These are phyloP conservation scores for Proctacanthus coquilletti DNA, from an alignment of 1,140 invertebrate genomes.

Conservation along the genomic window DNA sequence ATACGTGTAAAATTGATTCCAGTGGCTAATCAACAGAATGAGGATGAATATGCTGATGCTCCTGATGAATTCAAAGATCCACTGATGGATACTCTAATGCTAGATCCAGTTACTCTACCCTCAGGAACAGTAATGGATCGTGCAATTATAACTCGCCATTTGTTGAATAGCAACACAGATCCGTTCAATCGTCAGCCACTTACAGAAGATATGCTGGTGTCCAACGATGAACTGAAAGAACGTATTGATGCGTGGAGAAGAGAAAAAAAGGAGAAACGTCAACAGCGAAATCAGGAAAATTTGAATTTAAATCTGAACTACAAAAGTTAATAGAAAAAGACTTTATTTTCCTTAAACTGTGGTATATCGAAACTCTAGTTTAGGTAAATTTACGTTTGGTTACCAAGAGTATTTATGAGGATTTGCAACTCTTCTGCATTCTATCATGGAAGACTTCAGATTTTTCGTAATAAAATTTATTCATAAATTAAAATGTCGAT, in stretches of 20 bases:
- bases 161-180: conserved; percentile 91
- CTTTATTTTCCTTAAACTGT: too few relatives aligned
- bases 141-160: conserved; percentile 80
- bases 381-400: too few relatives aligned
- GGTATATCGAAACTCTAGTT: too few relatives aligned
- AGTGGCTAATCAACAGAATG: conserved; percentile 67
- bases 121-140: conserved; percentile 93
- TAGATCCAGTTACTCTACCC: conserved; percentile 85
- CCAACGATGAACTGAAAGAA: conserved; percentile 59
- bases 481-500: too few relatives aligned
- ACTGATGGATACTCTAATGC: conserved; percentile 95
- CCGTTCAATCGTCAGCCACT: conserved; percentile 92
- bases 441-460: too few relatives aligned
- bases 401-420: too few relatives aligned
- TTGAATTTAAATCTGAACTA: conserved; percentile 2
- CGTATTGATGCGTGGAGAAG: conserved; percentile 64
- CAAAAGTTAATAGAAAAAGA: background rate
- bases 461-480: too few relatives aligned
- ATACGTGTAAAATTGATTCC: conserved; percentile 19
- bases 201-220: conserved; percentile 68
- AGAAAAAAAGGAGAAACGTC: conserved; percentile 42
- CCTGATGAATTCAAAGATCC: conserved; percentile 97
- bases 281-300: conserved; percentile 8
- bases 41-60: conserved; percentile 87
- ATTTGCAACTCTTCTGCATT: too few relatives aligned